These are phyloP conservation scores for Hylyphantes graminicola DNA, from an alignment of 1,140 invertebrate species.

Conservation along the genomic window DNA sequence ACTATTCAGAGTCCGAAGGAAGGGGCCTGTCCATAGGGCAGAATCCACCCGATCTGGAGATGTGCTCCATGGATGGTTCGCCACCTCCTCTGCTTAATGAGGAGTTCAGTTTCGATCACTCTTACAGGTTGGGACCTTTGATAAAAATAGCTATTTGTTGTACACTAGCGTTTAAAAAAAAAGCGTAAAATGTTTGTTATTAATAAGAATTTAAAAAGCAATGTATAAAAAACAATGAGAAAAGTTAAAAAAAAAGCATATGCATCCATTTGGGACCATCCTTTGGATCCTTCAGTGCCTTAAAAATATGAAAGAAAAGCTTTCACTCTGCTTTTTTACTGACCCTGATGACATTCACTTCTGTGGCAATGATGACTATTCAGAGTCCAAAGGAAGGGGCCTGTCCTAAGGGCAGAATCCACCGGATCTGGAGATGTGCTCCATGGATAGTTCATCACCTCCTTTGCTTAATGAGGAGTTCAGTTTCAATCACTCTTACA, in stretches of 20 bases:
- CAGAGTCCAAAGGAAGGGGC: constrained; percentile 21
- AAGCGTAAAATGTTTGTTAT: too few relatives aligned
- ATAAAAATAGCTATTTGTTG: too few relatives aligned
- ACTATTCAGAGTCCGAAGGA: constrained; percentile 35
- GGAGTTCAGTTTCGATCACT: constrained; percentile 82
- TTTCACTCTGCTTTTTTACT: too few relatives aligned
- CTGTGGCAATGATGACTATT: constrained; percentile 33
- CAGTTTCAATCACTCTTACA: constrained; percentile 82
- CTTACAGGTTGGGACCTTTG: constrained; percentile 74
- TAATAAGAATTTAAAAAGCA: too few relatives aligned
- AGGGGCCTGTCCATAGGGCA: constrained; percentile 24
- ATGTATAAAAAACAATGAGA: too few relatives aligned
- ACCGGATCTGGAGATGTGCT: constrained; percentile 54
- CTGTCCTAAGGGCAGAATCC: constrained; percentile 31
- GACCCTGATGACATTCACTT: constrained; percentile 44
- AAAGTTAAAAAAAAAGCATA: too few relatives aligned
- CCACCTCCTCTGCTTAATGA: constrained; percentile 67
- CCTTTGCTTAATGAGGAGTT: constrained; percentile 73
- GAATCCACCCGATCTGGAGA: constrained; percentile 46
- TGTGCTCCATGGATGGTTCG: constrained; percentile 58
- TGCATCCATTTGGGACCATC: too few relatives aligned
- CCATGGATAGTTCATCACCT: constrained; percentile 56
- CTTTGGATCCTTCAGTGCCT: too few relatives aligned
- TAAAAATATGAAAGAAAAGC: too few relatives aligned
- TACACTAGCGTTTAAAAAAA: too few relatives aligned